phyloP scores from a whole-genome alignment of 2,888 invertebrate genomes.

The Scaptomyza cyrtandrae region DNA sequence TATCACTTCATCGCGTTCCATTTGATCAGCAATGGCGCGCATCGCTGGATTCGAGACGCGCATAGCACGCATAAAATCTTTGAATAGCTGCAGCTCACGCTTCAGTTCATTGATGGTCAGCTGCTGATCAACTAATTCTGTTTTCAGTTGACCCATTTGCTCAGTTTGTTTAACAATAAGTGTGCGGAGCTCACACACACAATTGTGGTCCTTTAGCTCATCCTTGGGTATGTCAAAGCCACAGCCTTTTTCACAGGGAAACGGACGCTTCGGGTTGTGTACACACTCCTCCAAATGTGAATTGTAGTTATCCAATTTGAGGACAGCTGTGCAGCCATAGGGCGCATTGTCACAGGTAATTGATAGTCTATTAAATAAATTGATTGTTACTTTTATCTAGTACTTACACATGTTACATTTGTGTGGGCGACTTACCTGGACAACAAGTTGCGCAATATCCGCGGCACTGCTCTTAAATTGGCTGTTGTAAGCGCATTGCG shows the following conservation, averaged over 20 bases:
- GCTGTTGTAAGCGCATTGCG: constrained; percentile 94
- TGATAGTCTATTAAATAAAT: constrained; percentile 87
- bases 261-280: constrained; percentile 96
- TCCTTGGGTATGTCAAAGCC: constrained; percentile 97
- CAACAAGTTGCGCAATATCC: constrained; percentile 95
- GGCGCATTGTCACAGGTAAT: constrained; percentile 96
- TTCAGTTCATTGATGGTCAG: constrained; percentile 95
- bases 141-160: constrained; percentile 93
- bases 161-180: constrained; percentile 94
- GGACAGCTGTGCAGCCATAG: constrained; percentile 92
- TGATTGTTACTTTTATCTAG: neutral
- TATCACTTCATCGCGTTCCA: constrained; percentile 96
- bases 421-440: constrained; percentile 87
- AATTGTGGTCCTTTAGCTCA: constrained; percentile 97
- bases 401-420: neutral
- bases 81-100: constrained; percentile 93
- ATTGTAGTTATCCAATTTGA: constrained; percentile 94
- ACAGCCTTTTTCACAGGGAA: constrained; percentile 97
- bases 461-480: constrained; percentile 95
- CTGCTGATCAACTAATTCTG: constrained; percentile 93
- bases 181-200: constrained; percentile 93
- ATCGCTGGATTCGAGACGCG: constrained; percentile 95
- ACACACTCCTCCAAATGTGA: constrained; percentile 96
- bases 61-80: constrained; percentile 97
- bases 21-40: constrained; percentile 96